Base-by-base conservation (phyloP, 2,797 vertebrate genomes). In the Xenops minutus region DNA sequence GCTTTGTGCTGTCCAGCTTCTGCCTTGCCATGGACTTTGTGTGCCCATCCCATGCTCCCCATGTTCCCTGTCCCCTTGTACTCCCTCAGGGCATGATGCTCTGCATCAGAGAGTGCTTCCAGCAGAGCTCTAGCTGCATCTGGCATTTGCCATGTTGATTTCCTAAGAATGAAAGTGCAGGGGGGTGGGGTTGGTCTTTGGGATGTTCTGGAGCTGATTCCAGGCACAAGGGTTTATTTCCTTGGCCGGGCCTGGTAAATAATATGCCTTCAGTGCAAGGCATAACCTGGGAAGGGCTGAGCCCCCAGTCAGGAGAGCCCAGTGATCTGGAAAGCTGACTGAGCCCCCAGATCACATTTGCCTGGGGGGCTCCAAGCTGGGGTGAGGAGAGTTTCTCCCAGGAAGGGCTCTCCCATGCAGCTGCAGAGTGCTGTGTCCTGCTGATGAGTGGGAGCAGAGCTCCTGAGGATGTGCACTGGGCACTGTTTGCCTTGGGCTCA, bases 141-240 rank as follows among this genome's bases (percentile, higher is more conserved):
- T 48, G 10, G 7, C 18, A 1, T 18, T 51, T 2, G 6, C n/a
- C 3, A 3, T 9, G 15, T 13, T 6, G 2, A 1, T 54, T 32
- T 34, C 32, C n/a, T 44, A 10, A 30, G 54, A 52, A 44, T 39
- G 55, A 49, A 59, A 56, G n/a, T 0, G 0, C 7, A 11, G 3
- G 3, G 7, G 27, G 6, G 27, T 10, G 0, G 0, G 9, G 1
- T 27, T 54, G 3, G 0, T n/a, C 12, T 32, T 68, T 17, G 3
- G 44, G 23, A 18, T 66, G 8, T 56, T 86, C 34, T 44, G 73
- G 21, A 32, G 41, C 18, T 12, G 8, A 1, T 91, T 90, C 61
- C 26, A 16, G 17, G 18, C 2, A 3, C 11, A 9, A 39, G 39
- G 12, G 9, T 80, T 81, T 56, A 26, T 39, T 64, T 87, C 43